Evolutionary conservation across 2,888 invertebrate species (phyloP), one percentile per base, ranked within the genome.

Genomic region (Tetranychus piercei): DNA sequence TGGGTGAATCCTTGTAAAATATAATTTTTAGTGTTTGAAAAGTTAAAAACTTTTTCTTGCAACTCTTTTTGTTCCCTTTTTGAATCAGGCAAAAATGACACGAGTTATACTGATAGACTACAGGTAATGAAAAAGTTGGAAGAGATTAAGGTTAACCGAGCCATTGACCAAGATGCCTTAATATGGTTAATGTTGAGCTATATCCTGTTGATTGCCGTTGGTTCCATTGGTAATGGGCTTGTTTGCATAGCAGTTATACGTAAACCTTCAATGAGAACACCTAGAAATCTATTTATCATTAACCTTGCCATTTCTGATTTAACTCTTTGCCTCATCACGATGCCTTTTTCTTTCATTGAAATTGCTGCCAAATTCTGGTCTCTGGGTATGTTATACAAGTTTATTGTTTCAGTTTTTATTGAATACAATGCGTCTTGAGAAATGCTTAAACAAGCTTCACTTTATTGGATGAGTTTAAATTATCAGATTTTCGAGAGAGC

Each of bases 221-320:
- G 94, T 66, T 88, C 90, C 3, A 84, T 89, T 74, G 94, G 94
- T 71, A 94, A 94, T 83, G 88, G 88, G 11, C 85, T 94, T 72
- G 93, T 94, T 79, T 92, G 94, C 77, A 82, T 84, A 75, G 86
- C 86, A 43, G 91, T 94, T 74, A 87, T 90, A 18, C 85, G 91
- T 77, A 94, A 93, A 81, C 88, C 91, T 22, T 87, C 88, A 74
- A 94, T 94, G 94, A 85, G 93, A 67, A 94, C 92, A 18, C 91
- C 92, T 0, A 83, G 94, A n/a, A 92, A 94, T 84, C 89, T 94
- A 84, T 92, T 94, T 83, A 94, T 94, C 80, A 88, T 91, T 73
- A 94, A 94, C 84, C 84, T 94, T 80, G 94, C 94, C 3, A 81
- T 85, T 34, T 85, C 85, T 0, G 93, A 94, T 83, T 86, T 92